These are phyloP conservation scores for Blera fallax DNA, from an alignment of 2,888 invertebrate species.

Conservation along the genomic window DNA sequence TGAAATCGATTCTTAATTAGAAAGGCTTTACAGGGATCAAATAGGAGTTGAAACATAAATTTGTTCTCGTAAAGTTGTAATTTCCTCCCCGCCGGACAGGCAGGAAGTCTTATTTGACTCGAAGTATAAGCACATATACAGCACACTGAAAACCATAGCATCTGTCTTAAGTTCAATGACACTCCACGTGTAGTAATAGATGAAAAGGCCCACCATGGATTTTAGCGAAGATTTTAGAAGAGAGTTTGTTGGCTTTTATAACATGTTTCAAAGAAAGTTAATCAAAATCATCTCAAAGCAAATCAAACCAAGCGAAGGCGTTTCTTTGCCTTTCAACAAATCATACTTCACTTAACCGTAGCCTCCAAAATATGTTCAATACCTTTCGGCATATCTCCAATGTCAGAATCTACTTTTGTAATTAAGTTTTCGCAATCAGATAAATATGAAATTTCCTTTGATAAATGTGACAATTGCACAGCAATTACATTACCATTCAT, in stretches of 20 bases:
- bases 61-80: not conserved
- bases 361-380: not conserved
- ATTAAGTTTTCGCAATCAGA: constrained; percentile 23
- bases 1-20: not conserved
- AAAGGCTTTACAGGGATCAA: not conserved
- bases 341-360: not conserved
- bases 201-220: no score
- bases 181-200: no score
- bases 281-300: no score
- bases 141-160: no score
- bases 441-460: constrained; percentile 3
- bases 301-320: no score
- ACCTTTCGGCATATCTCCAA: not conserved
- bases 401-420: not conserved
- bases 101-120: no score
- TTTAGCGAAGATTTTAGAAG: no score
- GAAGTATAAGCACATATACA: no score
- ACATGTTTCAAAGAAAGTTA: no score
- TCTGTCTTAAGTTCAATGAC: no score
- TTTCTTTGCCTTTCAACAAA: not conserved
- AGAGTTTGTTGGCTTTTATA: no score
- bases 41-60: not conserved
- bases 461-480: constrained; percentile 13
- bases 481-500: constrained; percentile 26
- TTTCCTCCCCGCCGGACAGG: not conserved